phyloP scores from a whole-genome alignment of 2,113 vertebrate species.

The Nettapus auritus region DNA sequence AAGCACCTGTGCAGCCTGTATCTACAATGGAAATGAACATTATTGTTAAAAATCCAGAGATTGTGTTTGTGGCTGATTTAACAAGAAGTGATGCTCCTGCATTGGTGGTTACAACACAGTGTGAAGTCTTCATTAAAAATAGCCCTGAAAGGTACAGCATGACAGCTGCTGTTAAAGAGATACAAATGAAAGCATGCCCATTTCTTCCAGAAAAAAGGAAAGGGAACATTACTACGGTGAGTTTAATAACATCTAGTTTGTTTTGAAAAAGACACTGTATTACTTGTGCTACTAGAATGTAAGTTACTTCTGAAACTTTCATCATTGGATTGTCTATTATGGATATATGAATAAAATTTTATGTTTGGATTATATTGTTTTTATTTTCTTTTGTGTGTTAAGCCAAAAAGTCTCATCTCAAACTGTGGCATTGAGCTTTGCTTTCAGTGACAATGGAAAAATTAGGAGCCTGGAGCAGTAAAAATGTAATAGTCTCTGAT shows the following conservation, averaged over 20 bases:
- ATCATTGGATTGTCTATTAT: not conserved
- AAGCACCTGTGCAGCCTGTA: conserved; percentile 73
- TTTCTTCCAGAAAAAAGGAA: conserved; percentile 87
- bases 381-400: not conserved
- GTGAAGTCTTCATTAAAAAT: conserved; percentile 85
- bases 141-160: conserved; percentile 78
- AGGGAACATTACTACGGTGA: conserved; percentile 87
- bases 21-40: conserved; percentile 88
- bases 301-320: not conserved
- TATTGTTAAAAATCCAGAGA: conserved; percentile 91
- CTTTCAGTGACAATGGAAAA: not conserved
- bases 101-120: conserved; percentile 91
- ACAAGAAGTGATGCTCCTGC: conserved; percentile 90
- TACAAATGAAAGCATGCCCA: conserved; percentile 92
- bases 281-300: not conserved
- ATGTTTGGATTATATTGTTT: not conserved
- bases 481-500: not conserved
- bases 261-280: not conserved
- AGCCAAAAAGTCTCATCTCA: not conserved
- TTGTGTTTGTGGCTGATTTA: conserved; percentile 96
- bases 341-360: not conserved
- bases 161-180: conserved; percentile 87
- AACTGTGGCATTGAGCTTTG: not conserved
- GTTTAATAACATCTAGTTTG: conserved; percentile 4
- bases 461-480: not conserved